Conservation (phyloP, 2,888 invertebrate species). For the Tribolium freemani region DNA sequence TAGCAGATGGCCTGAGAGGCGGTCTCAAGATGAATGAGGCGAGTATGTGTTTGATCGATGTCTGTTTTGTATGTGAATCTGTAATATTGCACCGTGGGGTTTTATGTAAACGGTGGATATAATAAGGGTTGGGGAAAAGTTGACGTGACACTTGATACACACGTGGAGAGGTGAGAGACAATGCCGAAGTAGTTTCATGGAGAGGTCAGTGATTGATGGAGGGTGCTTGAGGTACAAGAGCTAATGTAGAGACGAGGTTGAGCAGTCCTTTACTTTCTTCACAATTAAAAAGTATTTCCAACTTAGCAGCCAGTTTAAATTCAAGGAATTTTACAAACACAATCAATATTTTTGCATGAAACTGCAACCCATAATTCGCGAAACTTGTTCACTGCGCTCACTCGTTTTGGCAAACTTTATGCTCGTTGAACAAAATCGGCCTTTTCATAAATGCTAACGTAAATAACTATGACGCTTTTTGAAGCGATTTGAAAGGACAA, state of each 20-base stretch:
- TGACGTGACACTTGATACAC: not conserved
- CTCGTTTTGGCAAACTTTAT: too few relatives aligned
- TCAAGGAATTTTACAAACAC: too few relatives aligned
- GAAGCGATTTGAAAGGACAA: too few relatives aligned
- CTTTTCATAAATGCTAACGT: too few relatives aligned
- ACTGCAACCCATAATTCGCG: too few relatives aligned
- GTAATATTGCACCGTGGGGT: conserved; percentile 1
- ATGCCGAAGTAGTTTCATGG: not conserved
- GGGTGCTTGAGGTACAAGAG: not conserved
- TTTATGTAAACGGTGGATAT: not conserved
- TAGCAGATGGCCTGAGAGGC: conserved; percentile 8
- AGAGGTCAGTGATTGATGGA: not conserved
- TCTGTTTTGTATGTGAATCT: conserved; percentile 21
- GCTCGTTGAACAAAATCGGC: too few relatives aligned
- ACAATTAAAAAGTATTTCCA: too few relatives aligned
- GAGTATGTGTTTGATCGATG: conserved; percentile 15
- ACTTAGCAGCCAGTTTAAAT: too few relatives aligned
- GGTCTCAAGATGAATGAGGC: conserved; percentile 8
- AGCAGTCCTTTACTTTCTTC: too few relatives aligned
- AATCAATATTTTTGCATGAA: too few relatives aligned
- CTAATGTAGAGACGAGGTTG: not conserved
- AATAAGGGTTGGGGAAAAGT: not conserved
- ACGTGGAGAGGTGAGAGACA: not conserved
- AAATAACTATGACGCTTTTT: too few relatives aligned
- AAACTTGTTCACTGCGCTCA: too few relatives aligned